A percentile compares a stretch with the other conserved stretches of the same genome.
Conservation (phyloP, 2,113 vertebrate genomes). For the Recurvirostra avosetta region DNA sequence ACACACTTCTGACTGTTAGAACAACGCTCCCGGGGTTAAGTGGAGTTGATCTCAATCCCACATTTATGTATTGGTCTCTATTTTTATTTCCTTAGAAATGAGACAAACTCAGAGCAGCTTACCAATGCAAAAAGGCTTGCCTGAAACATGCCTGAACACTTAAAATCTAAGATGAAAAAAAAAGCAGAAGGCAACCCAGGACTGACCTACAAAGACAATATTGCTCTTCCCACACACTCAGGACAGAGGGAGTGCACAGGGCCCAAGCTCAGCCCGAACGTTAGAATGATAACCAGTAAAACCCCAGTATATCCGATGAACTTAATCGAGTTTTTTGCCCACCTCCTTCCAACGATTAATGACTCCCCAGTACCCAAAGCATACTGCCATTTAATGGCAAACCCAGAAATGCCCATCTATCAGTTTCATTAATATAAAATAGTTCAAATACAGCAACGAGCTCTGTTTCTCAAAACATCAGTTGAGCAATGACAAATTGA, state of each 20-base stretch:
- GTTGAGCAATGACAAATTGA: not conserved
- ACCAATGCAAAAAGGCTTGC: not conserved
- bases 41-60: not conserved
- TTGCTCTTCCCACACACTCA: rapidly evolving
- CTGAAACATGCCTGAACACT: not conserved
- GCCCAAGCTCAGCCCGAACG: not conserved
- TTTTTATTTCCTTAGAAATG: not conserved
- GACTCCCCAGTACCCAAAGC: not conserved
- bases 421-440: not conserved
- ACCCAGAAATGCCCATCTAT: rapidly evolving
- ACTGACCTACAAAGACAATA: not conserved
- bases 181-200: not conserved
- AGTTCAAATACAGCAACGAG: not conserved
- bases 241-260: not conserved
- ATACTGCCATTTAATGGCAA: not conserved
- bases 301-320: not conserved
- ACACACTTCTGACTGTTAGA: not conserved
- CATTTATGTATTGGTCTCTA: not conserved
- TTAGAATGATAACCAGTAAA: not conserved
- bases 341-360: not conserved
- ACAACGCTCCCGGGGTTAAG: not conserved
- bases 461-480: not conserved
- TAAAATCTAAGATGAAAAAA: not conserved
- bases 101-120: not conserved
- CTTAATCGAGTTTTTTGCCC: not conserved